Evolutionary conservation across 2,888 invertebrate species (phyloP), one percentile per base, ranked within the genome.

Genomic region (Catotricha subobsoleta): DNA sequence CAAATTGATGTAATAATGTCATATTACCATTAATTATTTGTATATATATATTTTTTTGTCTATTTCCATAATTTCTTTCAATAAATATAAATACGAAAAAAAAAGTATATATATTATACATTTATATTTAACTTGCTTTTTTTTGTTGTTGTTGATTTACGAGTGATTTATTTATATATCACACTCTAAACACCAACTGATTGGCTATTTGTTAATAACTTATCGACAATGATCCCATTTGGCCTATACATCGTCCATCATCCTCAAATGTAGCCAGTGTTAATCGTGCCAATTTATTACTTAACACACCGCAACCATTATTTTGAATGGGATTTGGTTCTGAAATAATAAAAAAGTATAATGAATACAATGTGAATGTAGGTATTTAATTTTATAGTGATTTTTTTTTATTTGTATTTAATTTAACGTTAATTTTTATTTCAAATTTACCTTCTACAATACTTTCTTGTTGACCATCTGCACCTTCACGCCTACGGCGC

Each of bases 231-330:
- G 87, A 87, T 28, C 88, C 87, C 65, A 83, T 84, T 54, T 86
- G 84, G 27, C 84, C 84, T 46, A 88, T 77, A 53, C 87, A 77
- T 52, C 79, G 77, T 34, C 86, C 88, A 54, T 87, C 76, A 40
- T 88, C 88, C 54, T 90, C 88, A 58, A 88, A 88, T 2, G 88
- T 88, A 30, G 88, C 87, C 44, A 90, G 67, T 27, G 87, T 86
- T 33, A 90, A 69, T 50, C 82, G 76, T 46, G 82, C 81, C 46
- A 90, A 66, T 62, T 88, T 90, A 64, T 87, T 90, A 49, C 82
- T 80, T 2, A 88, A 64, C 9, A 79, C 71, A 12, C 60, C 62
- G 42, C 55, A 58, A 35, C 62, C 62, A 48, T 58, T 62, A 44
- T 56, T 60, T 51, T 62, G 62, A 45, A 62, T 62, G 38, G 61